A percentile compares a stretch with the other conserved stretches of the same genome.
Conservation (phyloP, 2,113 vertebrate genomes). For the Brachionichthys hirsutus region DNA sequence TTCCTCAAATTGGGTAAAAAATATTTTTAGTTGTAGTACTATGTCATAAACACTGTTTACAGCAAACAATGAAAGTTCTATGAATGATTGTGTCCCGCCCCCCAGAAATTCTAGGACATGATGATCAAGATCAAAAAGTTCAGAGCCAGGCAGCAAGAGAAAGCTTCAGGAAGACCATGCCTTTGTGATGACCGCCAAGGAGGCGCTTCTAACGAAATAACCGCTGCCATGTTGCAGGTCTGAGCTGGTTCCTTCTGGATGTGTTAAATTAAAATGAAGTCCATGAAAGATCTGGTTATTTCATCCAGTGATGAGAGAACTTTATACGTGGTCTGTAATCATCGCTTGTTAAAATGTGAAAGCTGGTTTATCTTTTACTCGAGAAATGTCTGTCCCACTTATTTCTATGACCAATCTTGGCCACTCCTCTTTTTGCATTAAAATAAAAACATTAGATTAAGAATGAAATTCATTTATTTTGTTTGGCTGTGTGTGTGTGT, state of each 20-base stretch:
- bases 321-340: too few relatives aligned
- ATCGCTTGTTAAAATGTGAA: too few relatives aligned
- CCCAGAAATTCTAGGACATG: slow-evolving; percentile 86
- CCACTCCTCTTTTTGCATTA: background rate
- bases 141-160: slow-evolving; percentile 86
- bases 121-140: slow-evolving; percentile 82
- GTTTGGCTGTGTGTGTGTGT: slow-evolving; percentile 3
- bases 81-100: background rate
- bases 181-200: slow-evolving; percentile 53
- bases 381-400: background rate
- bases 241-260: background rate
- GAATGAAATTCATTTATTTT: slow-evolving; percentile 16
- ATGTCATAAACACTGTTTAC: too few relatives aligned
- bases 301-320: too few relatives aligned
- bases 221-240: background rate
- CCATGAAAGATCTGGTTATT: too few relatives aligned
- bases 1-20: too few relatives aligned
- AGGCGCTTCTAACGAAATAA: slow-evolving; percentile 64
- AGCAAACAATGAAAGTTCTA: too few relatives aligned
- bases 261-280: too few relatives aligned
- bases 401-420: background rate
- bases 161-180: slow-evolving; percentile 75
- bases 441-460: background rate
- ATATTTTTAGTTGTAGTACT: too few relatives aligned
- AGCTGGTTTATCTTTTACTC: too few relatives aligned